A percentile compares a stretch with the other conserved stretches of the same genome.
phyloP scores from a whole-genome alignment of 2,113 vertebrate species.

The Diphyllodes magnificus region DNA sequence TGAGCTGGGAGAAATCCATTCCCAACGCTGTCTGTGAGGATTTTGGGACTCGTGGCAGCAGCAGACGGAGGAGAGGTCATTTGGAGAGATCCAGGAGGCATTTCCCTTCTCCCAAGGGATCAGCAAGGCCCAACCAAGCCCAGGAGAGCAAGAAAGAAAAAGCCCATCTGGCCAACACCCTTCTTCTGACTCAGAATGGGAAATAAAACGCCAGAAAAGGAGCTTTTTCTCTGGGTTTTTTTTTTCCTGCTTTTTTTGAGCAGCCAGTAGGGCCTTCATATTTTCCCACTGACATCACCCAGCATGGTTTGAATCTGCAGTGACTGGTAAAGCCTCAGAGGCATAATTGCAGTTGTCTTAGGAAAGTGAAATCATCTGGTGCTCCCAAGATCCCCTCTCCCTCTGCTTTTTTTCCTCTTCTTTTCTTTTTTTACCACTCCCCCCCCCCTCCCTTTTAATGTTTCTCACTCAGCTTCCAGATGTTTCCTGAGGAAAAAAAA shows the following conservation, averaged over 20 bases:
- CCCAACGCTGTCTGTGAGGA: accelerated
- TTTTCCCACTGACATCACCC: constrained; percentile 76
- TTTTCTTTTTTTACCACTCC: neutral
- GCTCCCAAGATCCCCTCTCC: neutral
- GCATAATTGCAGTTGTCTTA: constrained; percentile 61
- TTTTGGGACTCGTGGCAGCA: neutral
- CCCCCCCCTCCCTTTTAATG: neutral
- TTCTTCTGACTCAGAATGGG: neutral
- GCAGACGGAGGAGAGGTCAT: accelerated
- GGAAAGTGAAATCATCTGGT: constrained; percentile 77
- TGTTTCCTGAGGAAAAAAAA: constrained; percentile 64
- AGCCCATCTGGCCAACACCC: neutral
- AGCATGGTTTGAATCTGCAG: constrained; percentile 63
- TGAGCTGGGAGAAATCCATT: neutral
- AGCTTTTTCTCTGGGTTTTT: neutral
- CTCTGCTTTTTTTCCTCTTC: neutral
- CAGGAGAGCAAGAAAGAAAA: neutral
- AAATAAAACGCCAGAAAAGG: constrained; percentile 26
- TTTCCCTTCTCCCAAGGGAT: neutral
- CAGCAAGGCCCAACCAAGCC: neutral
- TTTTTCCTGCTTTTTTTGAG: neutral
- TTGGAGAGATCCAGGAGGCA: neutral
- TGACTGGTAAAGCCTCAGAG: constrained; percentile 53
- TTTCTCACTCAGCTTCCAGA: constrained; percentile 64
- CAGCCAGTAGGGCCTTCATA: constrained; percentile 54